These are phyloP conservation scores for Crocidura indochinensis DNA, from an alignment of 2,797 vertebrate genomes.

Conservation along the genomic window DNA sequence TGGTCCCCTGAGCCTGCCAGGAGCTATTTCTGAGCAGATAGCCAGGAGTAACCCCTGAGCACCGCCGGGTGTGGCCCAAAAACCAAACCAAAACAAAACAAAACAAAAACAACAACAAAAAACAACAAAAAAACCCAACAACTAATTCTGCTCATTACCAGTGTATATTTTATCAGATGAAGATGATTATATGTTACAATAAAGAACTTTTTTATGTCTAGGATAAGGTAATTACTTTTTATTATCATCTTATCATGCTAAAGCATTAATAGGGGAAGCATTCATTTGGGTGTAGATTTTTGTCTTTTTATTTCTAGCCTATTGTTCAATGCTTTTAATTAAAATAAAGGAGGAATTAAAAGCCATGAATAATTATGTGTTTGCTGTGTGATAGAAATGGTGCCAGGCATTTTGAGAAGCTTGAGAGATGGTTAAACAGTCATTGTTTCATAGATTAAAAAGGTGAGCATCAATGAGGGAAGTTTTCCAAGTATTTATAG, in stretches of 20 bases:
- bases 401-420: neutral
- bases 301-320: neutral
- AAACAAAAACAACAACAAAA: too few relatives aligned
- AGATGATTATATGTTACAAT: neutral
- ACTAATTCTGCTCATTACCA: neutral
- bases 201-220: neutral
- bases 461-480: neutral
- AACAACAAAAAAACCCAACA: too few relatives aligned
- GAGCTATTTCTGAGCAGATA: too few relatives aligned
- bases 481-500: neutral
- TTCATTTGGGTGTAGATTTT: neutral
- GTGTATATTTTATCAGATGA: neutral
- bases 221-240: neutral
- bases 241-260: neutral
- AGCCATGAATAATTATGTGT: neutral
- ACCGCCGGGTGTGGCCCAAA: too few relatives aligned
- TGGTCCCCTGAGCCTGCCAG: too few relatives aligned
- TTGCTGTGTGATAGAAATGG: neutral
- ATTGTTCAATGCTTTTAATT: neutral
- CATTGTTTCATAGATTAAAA: conserved; percentile 3
- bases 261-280: neutral
- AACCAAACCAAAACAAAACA: too few relatives aligned
- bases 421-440: neutral
- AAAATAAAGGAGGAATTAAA: neutral
- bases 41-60: too few relatives aligned